These are phyloP conservation scores for Octopus bimaculoides DNA, from an alignment of 1,140 invertebrate genomes.

Conservation along the genomic window DNA sequence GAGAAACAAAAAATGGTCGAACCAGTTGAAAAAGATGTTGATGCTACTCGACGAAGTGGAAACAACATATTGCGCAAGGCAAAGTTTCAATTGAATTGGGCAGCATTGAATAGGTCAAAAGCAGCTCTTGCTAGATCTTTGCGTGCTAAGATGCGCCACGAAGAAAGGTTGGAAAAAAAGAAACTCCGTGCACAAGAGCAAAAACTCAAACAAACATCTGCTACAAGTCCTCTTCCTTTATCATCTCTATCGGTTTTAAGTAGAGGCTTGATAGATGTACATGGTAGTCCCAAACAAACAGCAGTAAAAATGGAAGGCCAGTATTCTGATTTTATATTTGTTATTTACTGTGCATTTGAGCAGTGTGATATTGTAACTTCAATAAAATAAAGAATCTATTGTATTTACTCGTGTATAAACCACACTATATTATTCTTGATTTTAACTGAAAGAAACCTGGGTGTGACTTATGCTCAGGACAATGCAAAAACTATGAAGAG, in stretches of 20 bases:
- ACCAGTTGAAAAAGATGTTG: conserved; percentile 17
- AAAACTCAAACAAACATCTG: conserved; percentile 13
- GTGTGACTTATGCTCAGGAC: no score
- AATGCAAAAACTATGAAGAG: no score
- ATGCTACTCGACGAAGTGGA: conserved; percentile 30
- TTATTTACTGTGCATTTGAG: no score
- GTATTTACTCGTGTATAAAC: no score
- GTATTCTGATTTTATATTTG: not conserved
- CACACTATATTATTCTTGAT: no score
- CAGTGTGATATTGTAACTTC: no score
- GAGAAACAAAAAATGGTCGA: conserved; percentile 23
- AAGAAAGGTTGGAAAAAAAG: conserved; percentile 39
- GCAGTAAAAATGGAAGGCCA: not conserved
- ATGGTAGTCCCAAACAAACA: not conserved
- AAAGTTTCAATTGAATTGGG: conserved; percentile 50
- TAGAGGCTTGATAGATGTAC: not conserved
- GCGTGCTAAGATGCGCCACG: conserved; percentile 52
- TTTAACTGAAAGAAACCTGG: no score
- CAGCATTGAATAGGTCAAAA: conserved; percentile 49
- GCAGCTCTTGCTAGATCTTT: conserved; percentile 49
- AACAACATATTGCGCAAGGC: conserved; percentile 47
- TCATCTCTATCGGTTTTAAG: conserved; percentile 16
- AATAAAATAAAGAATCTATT: no score
- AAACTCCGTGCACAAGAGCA: conserved; percentile 16
- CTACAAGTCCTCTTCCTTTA: conserved; percentile 19